phyloP scores from a whole-genome alignment of 2,113 vertebrate genomes.

The Anseranas semipalmata region DNA sequence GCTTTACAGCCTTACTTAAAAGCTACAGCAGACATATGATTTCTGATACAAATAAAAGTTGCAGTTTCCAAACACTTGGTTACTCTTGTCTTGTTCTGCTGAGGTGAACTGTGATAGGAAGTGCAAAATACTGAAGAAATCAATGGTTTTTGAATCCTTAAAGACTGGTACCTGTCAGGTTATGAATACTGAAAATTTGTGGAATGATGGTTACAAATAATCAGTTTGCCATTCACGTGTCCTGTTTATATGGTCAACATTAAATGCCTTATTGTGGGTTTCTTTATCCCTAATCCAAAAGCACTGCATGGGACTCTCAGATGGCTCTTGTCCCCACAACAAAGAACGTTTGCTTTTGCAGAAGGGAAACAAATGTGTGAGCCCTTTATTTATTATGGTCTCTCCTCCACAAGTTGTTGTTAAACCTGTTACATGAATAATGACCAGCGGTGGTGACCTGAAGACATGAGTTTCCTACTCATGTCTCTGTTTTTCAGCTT shows the following conservation, averaged over 20 bases:
- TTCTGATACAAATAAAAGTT: neutral
- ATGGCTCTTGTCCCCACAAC: neutral
- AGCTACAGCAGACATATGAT: neutral
- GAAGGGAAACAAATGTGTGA: neutral
- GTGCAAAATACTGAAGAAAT: neutral
- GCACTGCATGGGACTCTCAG: neutral
- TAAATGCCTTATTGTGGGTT: neutral
- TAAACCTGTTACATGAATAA: neutral
- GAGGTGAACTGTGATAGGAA: neutral
- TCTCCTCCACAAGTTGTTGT: neutral
- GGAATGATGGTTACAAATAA: neutral
- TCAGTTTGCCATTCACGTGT: neutral
- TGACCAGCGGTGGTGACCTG: neutral
- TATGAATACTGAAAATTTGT: neutral
- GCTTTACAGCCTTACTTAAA: neutral
- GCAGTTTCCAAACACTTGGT: neutral
- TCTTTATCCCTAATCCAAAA: neutral
- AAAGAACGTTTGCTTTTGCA: neutral
- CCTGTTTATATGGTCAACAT: neutral
- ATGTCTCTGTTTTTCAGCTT: neutral
- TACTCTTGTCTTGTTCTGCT: neutral
- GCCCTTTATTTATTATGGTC: neutral
- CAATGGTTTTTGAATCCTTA: neutral
- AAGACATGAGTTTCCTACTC: neutral
- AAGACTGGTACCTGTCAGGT: neutral